Evolutionary conservation across 2,797 vertebrate genomes (phyloP).

Genomic region (Tangara arthus): DNA sequence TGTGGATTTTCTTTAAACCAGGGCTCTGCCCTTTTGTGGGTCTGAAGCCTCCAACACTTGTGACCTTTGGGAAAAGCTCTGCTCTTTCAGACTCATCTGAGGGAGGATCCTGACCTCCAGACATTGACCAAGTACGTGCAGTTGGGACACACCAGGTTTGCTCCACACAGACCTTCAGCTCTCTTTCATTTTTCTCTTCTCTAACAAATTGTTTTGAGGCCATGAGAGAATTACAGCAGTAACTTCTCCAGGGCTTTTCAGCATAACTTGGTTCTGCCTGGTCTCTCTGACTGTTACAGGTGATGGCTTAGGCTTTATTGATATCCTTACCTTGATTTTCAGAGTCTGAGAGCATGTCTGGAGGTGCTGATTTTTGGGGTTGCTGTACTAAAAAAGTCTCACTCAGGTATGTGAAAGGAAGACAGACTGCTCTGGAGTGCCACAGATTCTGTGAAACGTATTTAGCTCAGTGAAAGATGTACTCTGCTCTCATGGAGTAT

Average conservation of each 20-base stretch:
- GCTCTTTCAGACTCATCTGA: background rate
- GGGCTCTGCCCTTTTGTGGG: background rate
- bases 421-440: background rate
- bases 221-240: background rate
- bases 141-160: background rate
- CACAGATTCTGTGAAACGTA: background rate
- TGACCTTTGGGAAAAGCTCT: background rate
- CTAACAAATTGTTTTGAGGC: background rate
- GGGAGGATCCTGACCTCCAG: background rate
- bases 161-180: background rate
- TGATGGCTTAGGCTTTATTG: background rate
- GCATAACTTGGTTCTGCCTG: background rate
- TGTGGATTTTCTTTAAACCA: background rate
- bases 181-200: background rate
- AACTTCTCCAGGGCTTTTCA: background rate
- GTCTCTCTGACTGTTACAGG: background rate
- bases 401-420: background rate
- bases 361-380: background rate
- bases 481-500: slow-evolving; percentile 13
- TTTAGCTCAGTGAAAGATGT: slow-evolving; percentile 46
- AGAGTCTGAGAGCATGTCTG: background rate
- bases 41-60: background rate
- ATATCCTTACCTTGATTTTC: background rate
- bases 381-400: background rate
- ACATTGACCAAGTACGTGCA: rapidly evolving